Percentiles rank a stretch among this genome's conserved stretches.
phyloP scores from a whole-genome alignment of 2,113 vertebrate species.

The Telmatochromis sp. region DNA sequence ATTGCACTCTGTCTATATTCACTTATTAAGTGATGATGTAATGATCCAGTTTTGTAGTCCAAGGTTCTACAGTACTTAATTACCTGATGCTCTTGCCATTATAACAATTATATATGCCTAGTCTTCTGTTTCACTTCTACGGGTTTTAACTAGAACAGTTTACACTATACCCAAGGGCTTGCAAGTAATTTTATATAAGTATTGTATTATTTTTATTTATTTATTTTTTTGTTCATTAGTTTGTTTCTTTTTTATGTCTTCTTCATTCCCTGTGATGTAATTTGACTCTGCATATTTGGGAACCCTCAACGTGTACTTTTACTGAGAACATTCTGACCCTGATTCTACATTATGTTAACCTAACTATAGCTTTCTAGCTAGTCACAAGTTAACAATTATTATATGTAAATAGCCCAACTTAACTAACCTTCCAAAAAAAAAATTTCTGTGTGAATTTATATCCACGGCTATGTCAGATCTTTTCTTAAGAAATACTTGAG shows the following conservation, averaged over 20 bases:
- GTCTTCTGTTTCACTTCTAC: not conserved
- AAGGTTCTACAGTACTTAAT: not conserved
- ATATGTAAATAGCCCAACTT: not conserved
- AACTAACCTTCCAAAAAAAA: not conserved
- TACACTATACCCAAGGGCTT: not conserved
- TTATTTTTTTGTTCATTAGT: not conserved
- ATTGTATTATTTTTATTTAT: not conserved
- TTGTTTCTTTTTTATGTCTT: not conserved
- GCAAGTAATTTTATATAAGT: not conserved
- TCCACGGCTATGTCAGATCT: not conserved
- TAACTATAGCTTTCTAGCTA: not conserved
- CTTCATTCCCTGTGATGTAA: not conserved
- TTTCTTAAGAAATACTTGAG: not conserved
- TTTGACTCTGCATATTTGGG: not conserved
- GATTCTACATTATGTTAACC: not conserved
- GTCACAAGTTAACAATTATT: not conserved
- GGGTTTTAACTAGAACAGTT: not conserved
- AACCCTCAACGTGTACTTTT: not conserved
- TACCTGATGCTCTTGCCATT: not conserved
- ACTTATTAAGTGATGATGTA: not conserved
- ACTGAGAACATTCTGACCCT: not conserved
- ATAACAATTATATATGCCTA: not conserved
- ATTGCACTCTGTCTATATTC: not conserved
- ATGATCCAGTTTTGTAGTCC: not conserved
- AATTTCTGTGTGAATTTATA: not conserved